Percentiles rank a stretch among this genome's conserved stretches.
These are phyloP conservation scores for Reinhardtius hippoglossoides DNA, from an alignment of 2,113 vertebrate genomes.

Conservation along the genomic window DNA sequence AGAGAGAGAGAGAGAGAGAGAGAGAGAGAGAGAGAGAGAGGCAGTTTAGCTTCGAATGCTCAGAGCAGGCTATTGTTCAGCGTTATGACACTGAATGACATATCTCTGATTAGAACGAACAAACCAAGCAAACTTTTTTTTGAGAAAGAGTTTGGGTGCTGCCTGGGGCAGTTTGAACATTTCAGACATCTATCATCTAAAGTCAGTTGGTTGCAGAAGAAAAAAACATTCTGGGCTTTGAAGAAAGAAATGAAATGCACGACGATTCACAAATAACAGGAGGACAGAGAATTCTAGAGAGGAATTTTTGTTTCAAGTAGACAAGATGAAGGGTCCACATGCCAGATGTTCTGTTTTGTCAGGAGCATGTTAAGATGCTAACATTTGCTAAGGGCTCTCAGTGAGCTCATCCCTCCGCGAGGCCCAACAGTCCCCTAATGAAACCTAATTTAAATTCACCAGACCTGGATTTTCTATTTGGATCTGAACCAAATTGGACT, in stretches of 20 bases:
- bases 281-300: neutral
- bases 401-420: too few species aligned
- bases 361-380: neutral
- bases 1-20: neutral
- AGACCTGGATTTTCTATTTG: too few species aligned
- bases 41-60: conserved; percentile 38
- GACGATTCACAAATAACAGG: neutral
- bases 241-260: conserved; percentile 18
- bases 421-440: too few species aligned
- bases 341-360: too few species aligned
- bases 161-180: conserved; percentile 58
- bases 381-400: too few species aligned
- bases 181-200: conserved; percentile 53
- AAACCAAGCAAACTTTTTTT: conserved; percentile 67
- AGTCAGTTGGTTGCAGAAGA: conserved; percentile 35
- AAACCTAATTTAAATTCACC: too few species aligned
- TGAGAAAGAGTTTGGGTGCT: conserved; percentile 52
- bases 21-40: conserved; percentile 1
- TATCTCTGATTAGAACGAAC: conserved; percentile 66
- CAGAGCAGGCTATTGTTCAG: conserved; percentile 61
- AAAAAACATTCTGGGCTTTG: conserved; percentile 27
- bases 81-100: conserved; percentile 62
- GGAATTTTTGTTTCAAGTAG: neutral
- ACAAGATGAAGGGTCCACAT: neutral
- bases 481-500: too few species aligned